These are phyloP conservation scores for Graptemys geographica DNA, from an alignment of 2,797 vertebrate genomes.

Conservation along the genomic window DNA sequence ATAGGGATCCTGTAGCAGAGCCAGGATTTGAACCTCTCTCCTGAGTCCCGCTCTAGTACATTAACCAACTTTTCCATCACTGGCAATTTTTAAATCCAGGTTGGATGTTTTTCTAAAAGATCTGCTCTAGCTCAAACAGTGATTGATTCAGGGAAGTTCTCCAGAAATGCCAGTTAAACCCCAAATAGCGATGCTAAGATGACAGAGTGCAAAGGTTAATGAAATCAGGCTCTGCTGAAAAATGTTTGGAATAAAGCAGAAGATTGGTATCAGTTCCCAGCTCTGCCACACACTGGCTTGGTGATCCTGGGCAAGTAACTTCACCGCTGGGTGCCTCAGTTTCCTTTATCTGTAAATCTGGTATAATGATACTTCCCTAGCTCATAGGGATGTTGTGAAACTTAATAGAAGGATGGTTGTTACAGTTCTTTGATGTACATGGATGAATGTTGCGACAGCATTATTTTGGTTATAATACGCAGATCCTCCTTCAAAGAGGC, in stretches of 20 bases:
- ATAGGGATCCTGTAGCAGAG: neutral
- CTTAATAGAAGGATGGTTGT: neutral
- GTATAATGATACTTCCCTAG: neutral
- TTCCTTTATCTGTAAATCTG: neutral
- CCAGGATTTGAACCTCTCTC: neutral
- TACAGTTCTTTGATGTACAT: neutral
- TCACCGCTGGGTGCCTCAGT: neutral
- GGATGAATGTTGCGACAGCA: neutral
- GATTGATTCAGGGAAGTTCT: neutral
- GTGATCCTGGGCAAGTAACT: neutral
- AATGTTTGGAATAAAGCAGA: neutral
- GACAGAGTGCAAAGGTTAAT: neutral
- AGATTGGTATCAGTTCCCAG: neutral
- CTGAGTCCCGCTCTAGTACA: neutral
- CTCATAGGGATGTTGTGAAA: neutral
- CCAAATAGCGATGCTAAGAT: neutral
- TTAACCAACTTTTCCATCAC: neutral
- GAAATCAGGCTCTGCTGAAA: neutral
- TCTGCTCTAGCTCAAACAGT: neutral
- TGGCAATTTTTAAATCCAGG: neutral
- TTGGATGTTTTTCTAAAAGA: neutral
- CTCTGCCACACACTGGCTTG: neutral
- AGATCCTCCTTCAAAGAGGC: neutral
- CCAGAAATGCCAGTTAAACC: neutral
- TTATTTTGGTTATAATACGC: neutral